phyloP scores from a whole-genome alignment of 2,797 vertebrate genomes.

The Choloepus didactylus region DNA sequence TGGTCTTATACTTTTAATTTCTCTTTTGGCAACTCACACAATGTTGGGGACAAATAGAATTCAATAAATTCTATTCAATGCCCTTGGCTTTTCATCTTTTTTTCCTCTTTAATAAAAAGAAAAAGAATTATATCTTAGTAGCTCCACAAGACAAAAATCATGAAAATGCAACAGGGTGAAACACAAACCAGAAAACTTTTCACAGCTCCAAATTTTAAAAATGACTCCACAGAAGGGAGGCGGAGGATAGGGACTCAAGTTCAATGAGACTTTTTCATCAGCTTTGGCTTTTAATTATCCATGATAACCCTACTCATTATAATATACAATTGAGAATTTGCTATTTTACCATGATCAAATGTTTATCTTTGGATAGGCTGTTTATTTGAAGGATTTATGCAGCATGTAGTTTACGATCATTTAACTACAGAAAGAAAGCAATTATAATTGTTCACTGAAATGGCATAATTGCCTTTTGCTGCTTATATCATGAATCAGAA shows the following conservation, averaged over 20 bases:
- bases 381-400: slow-evolving; percentile 60
- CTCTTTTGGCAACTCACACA: slow-evolving; percentile 6
- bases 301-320: not conserved
- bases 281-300: slow-evolving; percentile 58
- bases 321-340: slow-evolving; percentile 2
- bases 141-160: not conserved
- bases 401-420: slow-evolving; percentile 50
- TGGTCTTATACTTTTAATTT: not conserved
- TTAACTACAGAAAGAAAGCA: slow-evolving; percentile 51
- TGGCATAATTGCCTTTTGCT: slow-evolving; percentile 49
- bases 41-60: not conserved
- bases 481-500: slow-evolving; percentile 49
- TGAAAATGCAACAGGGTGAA: not conserved
- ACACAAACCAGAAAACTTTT: slow-evolving; percentile 3
- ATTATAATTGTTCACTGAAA: slow-evolving; percentile 54
- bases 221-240: not conserved
- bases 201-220: not conserved
- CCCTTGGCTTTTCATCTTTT: not conserved
- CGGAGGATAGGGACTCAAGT: not conserved
- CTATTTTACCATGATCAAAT: not conserved
- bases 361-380: slow-evolving; percentile 12
- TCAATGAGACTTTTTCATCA: not conserved
- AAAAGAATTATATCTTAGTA: not conserved
- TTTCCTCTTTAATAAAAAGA: not conserved
- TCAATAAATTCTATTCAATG: not conserved